phyloP scores from a whole-genome alignment of 2,797 vertebrate species.

The Peromyscus eremicus region DNA sequence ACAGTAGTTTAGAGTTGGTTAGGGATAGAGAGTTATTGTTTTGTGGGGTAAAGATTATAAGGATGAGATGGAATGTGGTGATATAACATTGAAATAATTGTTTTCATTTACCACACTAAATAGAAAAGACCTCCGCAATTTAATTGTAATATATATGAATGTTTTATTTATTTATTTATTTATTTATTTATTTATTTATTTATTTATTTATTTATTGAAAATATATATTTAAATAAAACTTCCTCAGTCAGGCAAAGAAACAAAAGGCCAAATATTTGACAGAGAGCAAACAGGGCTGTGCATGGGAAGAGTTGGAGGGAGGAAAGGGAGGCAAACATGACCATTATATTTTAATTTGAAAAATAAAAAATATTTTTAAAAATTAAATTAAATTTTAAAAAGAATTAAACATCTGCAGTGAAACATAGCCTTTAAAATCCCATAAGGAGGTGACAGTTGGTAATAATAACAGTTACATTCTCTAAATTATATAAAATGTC shows the following conservation, averaged over 20 bases:
- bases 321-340: neutral
- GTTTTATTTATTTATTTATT: neutral
- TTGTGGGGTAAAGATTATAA: too few species aligned
- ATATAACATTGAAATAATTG: too few species aligned
- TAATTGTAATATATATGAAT: neutral
- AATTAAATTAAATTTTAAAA: neutral
- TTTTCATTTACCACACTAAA: neutral
- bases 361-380: neutral
- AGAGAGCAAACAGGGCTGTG: neutral
- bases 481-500: slow-evolving; percentile 5
- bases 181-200: neutral
- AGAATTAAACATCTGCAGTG: neutral
- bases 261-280: neutral
- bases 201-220: neutral
- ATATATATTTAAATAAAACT: neutral
- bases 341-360: neutral
- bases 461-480: neutral
- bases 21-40: too few species aligned
- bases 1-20: too few species aligned
- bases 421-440: neutral
- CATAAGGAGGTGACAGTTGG: neutral
- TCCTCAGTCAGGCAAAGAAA: neutral
- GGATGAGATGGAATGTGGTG: too few species aligned
- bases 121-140: neutral
- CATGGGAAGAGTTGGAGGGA: neutral